These are phyloP conservation scores for Odontocolon sp. DNA, from an alignment of 2,888 invertebrate species.

Conservation along the genomic window DNA sequence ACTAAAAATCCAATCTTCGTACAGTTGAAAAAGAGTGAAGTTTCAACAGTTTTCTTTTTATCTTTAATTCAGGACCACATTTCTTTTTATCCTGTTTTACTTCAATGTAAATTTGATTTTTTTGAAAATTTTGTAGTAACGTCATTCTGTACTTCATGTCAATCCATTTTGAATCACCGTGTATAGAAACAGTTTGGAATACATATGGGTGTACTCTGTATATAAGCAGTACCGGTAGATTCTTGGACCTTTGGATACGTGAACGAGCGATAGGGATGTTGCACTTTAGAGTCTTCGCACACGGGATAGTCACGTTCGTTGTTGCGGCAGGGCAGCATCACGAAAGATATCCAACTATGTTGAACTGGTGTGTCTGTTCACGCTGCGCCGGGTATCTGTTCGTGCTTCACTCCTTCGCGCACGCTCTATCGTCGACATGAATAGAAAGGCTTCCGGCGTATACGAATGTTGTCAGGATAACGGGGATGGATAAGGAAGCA, in stretches of 20 bases:
- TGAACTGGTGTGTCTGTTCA: constrained; percentile 39
- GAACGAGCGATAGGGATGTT: constrained; percentile 49
- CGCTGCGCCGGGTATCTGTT: constrained; percentile 38
- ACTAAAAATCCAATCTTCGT: too few species aligned
- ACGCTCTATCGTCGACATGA: constrained; percentile 22
- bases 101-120: too few species aligned
- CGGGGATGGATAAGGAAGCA: constrained; percentile 57
- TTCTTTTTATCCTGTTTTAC: too few species aligned
- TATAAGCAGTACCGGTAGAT: constrained; percentile 8
- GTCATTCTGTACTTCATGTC: neutral
- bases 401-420: constrained; percentile 15
- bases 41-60: too few species aligned
- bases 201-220: neutral
- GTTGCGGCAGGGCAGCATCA: constrained; percentile 36
- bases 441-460: constrained; percentile 56
- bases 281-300: constrained; percentile 43
- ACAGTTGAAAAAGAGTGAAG: too few species aligned
- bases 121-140: too few species aligned
- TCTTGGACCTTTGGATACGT: constrained; percentile 39
- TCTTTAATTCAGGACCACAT: too few species aligned
- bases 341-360: constrained; percentile 37
- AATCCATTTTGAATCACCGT: neutral
- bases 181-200: constrained; percentile 12
- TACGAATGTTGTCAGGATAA: constrained; percentile 54
- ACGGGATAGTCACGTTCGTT: constrained; percentile 40